phyloP scores from a whole-genome alignment of 2,888 invertebrate species.

The Lycia hirtaria region DNA sequence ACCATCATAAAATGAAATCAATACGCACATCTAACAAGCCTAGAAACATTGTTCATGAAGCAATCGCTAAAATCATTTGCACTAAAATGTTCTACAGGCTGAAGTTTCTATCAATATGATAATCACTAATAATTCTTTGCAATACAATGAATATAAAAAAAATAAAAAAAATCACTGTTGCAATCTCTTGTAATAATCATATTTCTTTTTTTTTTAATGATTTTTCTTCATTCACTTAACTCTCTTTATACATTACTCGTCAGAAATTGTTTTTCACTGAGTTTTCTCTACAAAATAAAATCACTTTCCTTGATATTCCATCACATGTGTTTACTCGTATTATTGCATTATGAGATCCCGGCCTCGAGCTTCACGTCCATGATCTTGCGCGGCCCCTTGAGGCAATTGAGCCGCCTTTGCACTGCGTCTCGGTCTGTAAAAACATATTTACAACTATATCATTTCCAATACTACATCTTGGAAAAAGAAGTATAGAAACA shows the following conservation, averaged over 20 bases:
- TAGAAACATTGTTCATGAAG: constrained; percentile 61
- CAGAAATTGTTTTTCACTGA: constrained; percentile 62
- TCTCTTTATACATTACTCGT: constrained; percentile 71
- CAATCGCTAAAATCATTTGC: constrained; percentile 59
- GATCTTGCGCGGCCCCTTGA: constrained; percentile 79
- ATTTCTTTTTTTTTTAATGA: constrained; percentile 59
- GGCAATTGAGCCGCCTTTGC: constrained; percentile 92
- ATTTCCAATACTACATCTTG: too few species aligned
- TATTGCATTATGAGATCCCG: constrained; percentile 82
- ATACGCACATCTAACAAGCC: constrained; percentile 69
- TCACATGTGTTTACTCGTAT: constrained; percentile 68
- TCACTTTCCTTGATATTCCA: constrained; percentile 76
- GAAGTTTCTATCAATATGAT: constrained; percentile 54
- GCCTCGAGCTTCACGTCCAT: constrained; percentile 82
- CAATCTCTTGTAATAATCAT: constrained; percentile 76
- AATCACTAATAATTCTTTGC: constrained; percentile 55
- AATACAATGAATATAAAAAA: constrained; percentile 76
- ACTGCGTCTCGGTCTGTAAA: constrained; percentile 97
- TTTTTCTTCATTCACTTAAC: constrained; percentile 72
- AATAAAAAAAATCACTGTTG: constrained; percentile 83
- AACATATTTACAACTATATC: too few species aligned
- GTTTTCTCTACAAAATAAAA: constrained; percentile 82
- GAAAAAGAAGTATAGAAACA: too few species aligned
- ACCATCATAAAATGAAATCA: constrained; percentile 66
- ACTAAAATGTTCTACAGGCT: constrained; percentile 58